Percentiles rank a stretch among this genome's conserved stretches.
Evolutionary conservation across 2,113 vertebrate genomes (phyloP).

Genomic region (Proteles cristata): DNA sequence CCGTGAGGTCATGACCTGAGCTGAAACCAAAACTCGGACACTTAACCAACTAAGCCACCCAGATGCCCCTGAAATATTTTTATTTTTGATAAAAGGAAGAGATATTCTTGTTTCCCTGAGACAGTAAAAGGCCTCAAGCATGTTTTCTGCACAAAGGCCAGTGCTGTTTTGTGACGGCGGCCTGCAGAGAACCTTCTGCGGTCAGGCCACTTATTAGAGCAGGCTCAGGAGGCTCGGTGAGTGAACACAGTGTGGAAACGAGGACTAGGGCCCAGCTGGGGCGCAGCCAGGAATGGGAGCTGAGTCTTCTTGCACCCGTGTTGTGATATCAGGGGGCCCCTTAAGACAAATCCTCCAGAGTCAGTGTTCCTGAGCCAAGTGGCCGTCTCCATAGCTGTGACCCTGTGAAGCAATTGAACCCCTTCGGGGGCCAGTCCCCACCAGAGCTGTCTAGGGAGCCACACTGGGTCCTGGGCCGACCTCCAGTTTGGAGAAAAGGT

Average conservation of each 20-base stretch:
- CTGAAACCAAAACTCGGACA: no score
- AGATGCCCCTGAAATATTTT: background rate
- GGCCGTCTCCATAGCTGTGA: background rate
- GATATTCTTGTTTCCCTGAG: background rate
- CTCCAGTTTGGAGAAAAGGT: background rate
- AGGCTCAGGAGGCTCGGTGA: background rate
- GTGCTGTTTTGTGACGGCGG: background rate
- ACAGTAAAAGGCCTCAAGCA: background rate
- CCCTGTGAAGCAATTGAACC: background rate
- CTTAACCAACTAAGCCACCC: no score
- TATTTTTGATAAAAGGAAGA: background rate
- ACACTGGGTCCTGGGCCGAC: background rate
- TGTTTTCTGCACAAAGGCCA: slow-evolving; percentile 35
- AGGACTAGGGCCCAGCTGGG: background rate
- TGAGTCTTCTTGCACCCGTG: rapidly evolving
- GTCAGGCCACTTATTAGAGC: background rate
- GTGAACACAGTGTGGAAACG: rapidly evolving
- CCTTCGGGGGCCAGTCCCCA: background rate
- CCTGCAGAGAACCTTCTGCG: background rate
- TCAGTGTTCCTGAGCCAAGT: background rate
- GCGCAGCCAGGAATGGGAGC: background rate
- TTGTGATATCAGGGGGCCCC: rapidly evolving
- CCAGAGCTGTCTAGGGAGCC: background rate
- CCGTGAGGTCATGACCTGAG: no score
- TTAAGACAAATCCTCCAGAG: background rate